Evolutionary conservation across 2,888 invertebrate species (phyloP), one percentile per base, ranked within the genome.

Genomic region (Drosophila prolongata): DNA sequence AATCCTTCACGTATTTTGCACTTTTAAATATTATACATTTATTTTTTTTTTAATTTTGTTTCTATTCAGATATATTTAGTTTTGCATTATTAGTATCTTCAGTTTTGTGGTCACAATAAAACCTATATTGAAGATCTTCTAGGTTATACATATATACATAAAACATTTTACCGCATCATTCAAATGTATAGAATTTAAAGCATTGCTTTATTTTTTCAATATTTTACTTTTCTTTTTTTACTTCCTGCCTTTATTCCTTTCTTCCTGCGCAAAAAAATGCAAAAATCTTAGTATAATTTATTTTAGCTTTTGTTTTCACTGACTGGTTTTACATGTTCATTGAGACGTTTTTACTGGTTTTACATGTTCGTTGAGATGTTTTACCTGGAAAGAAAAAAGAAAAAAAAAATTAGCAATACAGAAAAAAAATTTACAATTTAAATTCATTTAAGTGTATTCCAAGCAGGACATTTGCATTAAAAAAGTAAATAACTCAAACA

Each of bases 311-410:
- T 24, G 10, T 13, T n/a, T 40, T 27, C 5, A 27, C 19, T 24
- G 24, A 24, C 24, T 60, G 19, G 11, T 14, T 16, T 43, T 52
- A 24, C 14, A 50, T 38, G 46, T 65, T 72, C 49, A 56, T 27
- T 70, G 46, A 43, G 66, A 61, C 75, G 73, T 77, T 77, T 83
- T 83, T 24, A 24, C 24, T 60, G 19, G n/a, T 14, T 16, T 43
- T 52, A 24, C 13, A 50, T 38, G 46, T 65, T 74, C 49, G 58
- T 27, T 70, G 46, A 43, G 66, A 61, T 78, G 75, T 78, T 77
- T 83, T 83, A 87, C 87, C 87, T 83, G 85, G 6, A 83, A 87
- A 58, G 47, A 73, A 4, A 50, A 27, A 43, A 9, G 54, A 62
- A 35, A 69, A 44, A 1, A 6, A 14, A 64, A 46, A 56, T 76